Conservation (phyloP, 2,113 vertebrate genomes). For the Xerus inauris region DNA sequence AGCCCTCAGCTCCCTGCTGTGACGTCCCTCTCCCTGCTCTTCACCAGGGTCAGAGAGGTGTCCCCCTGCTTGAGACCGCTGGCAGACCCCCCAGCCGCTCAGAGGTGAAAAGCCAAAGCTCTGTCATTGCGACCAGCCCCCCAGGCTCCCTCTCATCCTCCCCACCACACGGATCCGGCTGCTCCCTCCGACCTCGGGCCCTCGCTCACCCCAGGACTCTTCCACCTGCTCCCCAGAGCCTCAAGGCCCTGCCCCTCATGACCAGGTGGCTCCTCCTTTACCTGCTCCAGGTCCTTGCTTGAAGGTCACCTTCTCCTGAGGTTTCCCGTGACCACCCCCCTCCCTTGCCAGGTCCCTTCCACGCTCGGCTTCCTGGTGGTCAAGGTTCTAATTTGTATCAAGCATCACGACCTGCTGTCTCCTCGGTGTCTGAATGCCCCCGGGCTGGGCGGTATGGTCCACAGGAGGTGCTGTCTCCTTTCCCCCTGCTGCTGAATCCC, state of each 20-base stretch:
- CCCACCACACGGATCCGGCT: background rate
- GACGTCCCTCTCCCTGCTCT: background rate
- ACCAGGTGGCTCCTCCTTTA: background rate
- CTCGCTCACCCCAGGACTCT: background rate
- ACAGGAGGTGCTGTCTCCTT: background rate
- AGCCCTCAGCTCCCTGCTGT: background rate
- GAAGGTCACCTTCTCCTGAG: background rate
- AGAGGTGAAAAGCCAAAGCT: background rate
- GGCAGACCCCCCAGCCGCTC: background rate
- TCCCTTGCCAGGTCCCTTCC: background rate
- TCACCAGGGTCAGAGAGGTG: background rate
- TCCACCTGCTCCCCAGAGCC: background rate
- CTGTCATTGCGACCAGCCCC: background rate
- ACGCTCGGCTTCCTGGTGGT: too few relatives aligned
- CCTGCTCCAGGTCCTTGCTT: background rate
- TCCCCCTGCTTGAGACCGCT: background rate
- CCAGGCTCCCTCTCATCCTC: fast-evolving
- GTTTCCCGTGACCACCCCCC: background rate
- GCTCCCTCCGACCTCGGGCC: background rate
- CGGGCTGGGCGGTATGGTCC: background rate
- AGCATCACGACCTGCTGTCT: too few relatives aligned
- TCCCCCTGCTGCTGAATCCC: background rate
- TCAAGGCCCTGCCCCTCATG: too few relatives aligned
- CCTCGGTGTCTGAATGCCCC: background rate
- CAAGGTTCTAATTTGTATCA: too few relatives aligned